Base-by-base conservation (phyloP, 2,888 invertebrate species). In the Ceriagrion tenellum region DNA sequence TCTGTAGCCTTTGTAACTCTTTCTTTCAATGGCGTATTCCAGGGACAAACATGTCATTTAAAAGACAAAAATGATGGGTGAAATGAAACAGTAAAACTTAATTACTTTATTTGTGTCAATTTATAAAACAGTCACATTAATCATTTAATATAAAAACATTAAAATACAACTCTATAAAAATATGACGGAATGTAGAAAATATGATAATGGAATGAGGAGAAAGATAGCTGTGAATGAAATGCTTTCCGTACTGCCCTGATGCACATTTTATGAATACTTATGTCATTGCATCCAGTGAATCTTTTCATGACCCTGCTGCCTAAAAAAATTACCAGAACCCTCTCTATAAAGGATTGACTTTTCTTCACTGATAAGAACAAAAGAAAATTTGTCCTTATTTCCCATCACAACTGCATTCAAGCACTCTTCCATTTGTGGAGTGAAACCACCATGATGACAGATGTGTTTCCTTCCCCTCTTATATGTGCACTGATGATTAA, bases 181-280 rank as follows among this genome's bases (percentile, higher is more conserved):
- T 81, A 81, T 35, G 81, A 81, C 81, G 35, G 81, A 3, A 35
- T 81, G 35, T 81, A 30, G 35, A 81, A 81, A 30, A 81, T 35
- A 35, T 81, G 81, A 81, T 81, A 81, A 81, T 81, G 81, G 81
- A 81, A 81, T 81, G 81, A 81, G 81, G 81, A 81, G 81, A 35
- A 81, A 81, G 81, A 35, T 81, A 35, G n/a, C 12, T 35, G 26
- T 81, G 81, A 81, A 35, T 81, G 3, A 81, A 35, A 81, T 81
- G 81, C 35, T 13, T 81, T 35, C 30, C n/a, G 13, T 35, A 35
- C 81, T 81, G 81, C 30, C 13, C 81, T 2, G n/a, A 35, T 26
- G 26, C 59, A 59, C n/a, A 69, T 69, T 69, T 69, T 69, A n/a
- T 69, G n/a, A 69, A n/a, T 59, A 12, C 13, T 6, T 59, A 2